Conservation (phyloP, 2,113 vertebrate genomes). For the Xerus inauris region DNA sequence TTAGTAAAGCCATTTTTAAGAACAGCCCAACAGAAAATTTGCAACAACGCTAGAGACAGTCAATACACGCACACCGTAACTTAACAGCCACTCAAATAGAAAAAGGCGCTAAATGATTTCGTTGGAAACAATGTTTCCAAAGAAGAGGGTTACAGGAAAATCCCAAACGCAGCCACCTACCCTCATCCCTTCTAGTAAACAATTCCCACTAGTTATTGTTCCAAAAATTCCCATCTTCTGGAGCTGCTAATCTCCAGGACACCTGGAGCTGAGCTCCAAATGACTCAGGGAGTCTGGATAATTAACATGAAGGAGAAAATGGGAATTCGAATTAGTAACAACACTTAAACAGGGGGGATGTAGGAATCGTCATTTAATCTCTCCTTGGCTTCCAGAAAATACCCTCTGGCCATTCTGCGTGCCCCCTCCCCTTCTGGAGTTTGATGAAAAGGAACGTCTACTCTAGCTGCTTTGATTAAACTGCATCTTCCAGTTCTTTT, state of each 20-base stretch:
- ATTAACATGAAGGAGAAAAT: constrained; percentile 83
- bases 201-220: constrained; percentile 45
- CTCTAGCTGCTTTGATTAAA: constrained; percentile 40
- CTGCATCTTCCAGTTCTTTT: constrained; percentile 53
- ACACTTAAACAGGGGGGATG: constrained; percentile 61
- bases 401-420: constrained; percentile 35
- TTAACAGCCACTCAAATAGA: not conserved
- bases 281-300: constrained; percentile 70
- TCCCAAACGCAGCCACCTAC: not conserved
- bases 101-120: constrained; percentile 47
- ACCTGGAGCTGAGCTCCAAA: constrained; percentile 73
- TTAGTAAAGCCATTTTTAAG: not conserved
- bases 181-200: not conserved
- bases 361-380: constrained; percentile 56
- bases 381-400: constrained; percentile 60
- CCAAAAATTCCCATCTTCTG: constrained; percentile 54
- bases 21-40: not conserved
- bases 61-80: not conserved
- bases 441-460: constrained; percentile 12
- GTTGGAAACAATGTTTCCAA: constrained; percentile 66
- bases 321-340: constrained; percentile 78
- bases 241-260: constrained; percentile 71
- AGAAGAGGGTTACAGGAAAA: not conserved
- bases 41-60: not conserved
- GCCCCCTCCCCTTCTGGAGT: not conserved